Base-by-base conservation (phyloP, 1,140 invertebrate genomes). In the Oryzaephilus surinamensis region DNA sequence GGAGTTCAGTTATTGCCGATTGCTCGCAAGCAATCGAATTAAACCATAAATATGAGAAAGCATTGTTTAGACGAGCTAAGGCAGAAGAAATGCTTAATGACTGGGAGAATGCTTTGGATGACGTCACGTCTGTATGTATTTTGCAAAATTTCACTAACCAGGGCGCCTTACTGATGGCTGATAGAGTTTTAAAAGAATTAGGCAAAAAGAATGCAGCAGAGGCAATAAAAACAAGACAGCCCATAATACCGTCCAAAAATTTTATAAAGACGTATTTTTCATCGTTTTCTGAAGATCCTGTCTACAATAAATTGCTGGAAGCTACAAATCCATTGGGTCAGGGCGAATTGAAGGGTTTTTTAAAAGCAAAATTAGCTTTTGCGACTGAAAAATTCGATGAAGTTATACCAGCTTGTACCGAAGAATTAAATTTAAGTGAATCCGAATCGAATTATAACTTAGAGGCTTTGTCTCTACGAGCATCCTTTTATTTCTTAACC, bases 81-180 rank as follows among this genome's bases (percentile, higher is more conserved):
- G 89, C 86, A 8, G 74, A 78, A 49, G 87, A 95, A 65, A 70
- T 77, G 12, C 73, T 75, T 28, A 79, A 81, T 48, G 76, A 94
- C 41, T 72, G 88, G 41, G 72, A 79, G 50, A 70, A 81, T 34
- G 80, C 84, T 29, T 64, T 97, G 24, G 89, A 96, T 70, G 91
- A 97, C 72, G 75, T 94, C 0, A 95, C 91, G 10, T 80, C 85
- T 30, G 84, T 88, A 12, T 95, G 89, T 64, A 81, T 95, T 50
- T 64, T 95, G 36, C 91, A 96, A 68, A 74, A 75, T 42, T 97
- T 94, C 64, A 70, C 77, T 49, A 89, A 90, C 58, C 77, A 81
- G 51, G 71, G 65, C 32, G 81, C 81, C 24, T 64, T 96, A 10
- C 59, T 77, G 27, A 79, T 81, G 60, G 90, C 90, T 11, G 92